Evolutionary conservation across 1,140 invertebrate species (phyloP).

Genomic region (Drosophila mauritiana): DNA sequence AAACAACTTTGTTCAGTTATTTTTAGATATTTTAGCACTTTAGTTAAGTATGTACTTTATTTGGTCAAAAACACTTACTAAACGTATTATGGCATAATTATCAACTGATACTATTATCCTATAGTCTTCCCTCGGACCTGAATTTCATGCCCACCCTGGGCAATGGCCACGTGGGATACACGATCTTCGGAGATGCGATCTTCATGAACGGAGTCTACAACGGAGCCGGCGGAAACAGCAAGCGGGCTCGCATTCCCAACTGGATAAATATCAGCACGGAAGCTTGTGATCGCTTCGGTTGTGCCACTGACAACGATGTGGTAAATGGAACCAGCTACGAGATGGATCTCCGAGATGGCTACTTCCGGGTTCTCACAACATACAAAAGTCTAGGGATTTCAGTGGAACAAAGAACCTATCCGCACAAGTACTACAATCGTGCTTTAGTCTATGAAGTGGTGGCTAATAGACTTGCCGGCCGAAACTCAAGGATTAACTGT

Average conservation of each 20-base stretch:
- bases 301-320: constrained; percentile 14
- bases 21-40: too few species aligned
- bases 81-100: background rate
- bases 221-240: constrained; percentile 85
- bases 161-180: constrained; percentile 87
- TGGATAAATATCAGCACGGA: constrained; percentile 85
- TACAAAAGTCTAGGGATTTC: constrained; percentile 40
- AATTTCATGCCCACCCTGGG: constrained; percentile 86
- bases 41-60: too few species aligned
- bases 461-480: constrained; percentile 20
- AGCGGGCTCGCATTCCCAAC: constrained; percentile 86
- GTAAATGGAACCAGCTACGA: constrained; percentile 84
- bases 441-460: constrained; percentile 86
- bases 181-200: constrained; percentile 86
- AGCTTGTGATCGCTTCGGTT: constrained; percentile 48
- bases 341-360: constrained; percentile 65
- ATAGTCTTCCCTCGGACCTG: constrained; percentile 85
- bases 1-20: too few species aligned
- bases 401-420: constrained; percentile 85
- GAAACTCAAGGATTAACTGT: constrained; percentile 18
- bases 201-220: constrained; percentile 87
- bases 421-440: constrained; percentile 86
- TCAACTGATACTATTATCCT: background rate
- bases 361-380: constrained; percentile 45
- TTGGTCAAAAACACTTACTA: background rate